Evolutionary conservation across 2,113 vertebrate species (phyloP).

Genomic region (Illadopsis cleaveri): DNA sequence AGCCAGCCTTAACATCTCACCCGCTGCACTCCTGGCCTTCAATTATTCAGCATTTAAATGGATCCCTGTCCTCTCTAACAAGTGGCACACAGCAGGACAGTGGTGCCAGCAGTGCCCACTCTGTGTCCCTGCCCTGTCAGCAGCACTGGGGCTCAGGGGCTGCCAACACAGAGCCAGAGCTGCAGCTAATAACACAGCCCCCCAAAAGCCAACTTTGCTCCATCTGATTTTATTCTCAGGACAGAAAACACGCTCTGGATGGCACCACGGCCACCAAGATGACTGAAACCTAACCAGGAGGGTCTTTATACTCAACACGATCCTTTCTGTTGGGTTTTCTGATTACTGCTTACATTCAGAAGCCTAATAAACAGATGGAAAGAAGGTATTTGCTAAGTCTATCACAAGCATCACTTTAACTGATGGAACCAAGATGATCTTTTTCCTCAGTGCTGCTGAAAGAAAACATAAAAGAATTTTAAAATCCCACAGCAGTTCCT

Average conservation of each 20-base stretch:
- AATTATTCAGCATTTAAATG: background rate
- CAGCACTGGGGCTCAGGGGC: rapidly evolving
- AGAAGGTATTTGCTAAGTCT: background rate
- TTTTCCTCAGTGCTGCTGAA: background rate
- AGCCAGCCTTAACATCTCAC: background rate
- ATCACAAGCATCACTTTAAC: background rate
- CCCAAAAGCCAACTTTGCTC: background rate
- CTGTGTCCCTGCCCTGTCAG: background rate
- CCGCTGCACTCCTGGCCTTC: background rate
- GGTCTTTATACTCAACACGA: rapidly evolving
- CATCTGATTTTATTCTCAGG: background rate
- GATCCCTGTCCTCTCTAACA: background rate
- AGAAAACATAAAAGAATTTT: background rate
- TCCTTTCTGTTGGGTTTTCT: background rate
- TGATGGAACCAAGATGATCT: background rate
- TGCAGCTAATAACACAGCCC: rapidly evolving
- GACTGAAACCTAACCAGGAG: background rate
- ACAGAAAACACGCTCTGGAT: rapidly evolving
- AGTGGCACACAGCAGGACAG: rapidly evolving
- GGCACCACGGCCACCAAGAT: rapidly evolving
- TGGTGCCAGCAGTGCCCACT: rapidly evolving
- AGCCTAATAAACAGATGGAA: background rate
- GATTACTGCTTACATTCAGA: background rate
- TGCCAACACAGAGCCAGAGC: background rate
- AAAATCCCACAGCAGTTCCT: background rate